Base-by-base conservation (phyloP, 2,888 invertebrate species). In the Candidula unifasciata region DNA sequence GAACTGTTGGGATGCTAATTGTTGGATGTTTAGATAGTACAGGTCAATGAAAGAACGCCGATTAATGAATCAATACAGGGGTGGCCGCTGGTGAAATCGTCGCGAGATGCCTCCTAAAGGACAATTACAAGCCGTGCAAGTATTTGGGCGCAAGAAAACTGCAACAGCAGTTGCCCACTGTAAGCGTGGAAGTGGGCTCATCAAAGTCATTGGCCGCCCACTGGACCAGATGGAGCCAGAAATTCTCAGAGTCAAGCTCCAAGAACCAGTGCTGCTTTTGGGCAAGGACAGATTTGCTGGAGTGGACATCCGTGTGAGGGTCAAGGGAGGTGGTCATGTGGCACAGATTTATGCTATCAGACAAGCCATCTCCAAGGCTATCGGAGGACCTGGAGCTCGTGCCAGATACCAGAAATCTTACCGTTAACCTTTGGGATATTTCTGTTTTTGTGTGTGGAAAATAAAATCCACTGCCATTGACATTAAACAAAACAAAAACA, bases 111-210 rank as follows among this genome's bases (percentile, higher is more conserved):
- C 91, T 57, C 86, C 87, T n/a, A 92, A 91, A 88, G 91, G 89
- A 86, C 88, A 97, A 80, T 96, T 97, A 93, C 97, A 98, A 94
- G 97, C 97, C 33, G 92, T 93, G 66, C 92, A 93, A 89, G 92
- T 92, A 13, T 93, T 90, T 82, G 92, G 92, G 68, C 90, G 92
- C 77, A 93, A 92, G 98, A 99, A 99, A 98, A 98, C 98, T 88
- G 99, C 99, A 80, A 99, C 99, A 66, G 99, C 99, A 86, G 99
- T 99, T 87, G 99, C 99, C 68, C 99, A 99, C 94, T 99, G 99
- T 95, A 99, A 99, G 94, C 96, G 97, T 89, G 99, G 99, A 76
- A 96, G 96, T 94, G 99, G 99, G 87, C 96, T 97, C 90, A 95
- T 99, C 87, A 96, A 97, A 89, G 98, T 99, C n/a, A 99, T 99